Conservation (phyloP, 2,113 vertebrate species). For the Garra rufa region DNA sequence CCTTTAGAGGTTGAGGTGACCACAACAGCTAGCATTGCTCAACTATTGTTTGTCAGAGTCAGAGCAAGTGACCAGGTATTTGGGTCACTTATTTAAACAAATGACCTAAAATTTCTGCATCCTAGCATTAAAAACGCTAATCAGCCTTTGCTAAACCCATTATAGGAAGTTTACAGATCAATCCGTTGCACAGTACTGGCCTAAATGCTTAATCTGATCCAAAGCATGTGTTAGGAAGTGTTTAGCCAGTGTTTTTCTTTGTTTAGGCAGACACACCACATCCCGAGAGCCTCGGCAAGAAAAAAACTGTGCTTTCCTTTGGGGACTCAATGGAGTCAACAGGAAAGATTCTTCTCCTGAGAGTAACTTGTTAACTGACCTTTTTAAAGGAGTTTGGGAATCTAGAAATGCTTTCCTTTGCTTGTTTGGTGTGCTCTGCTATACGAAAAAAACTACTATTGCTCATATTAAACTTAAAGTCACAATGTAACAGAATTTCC, state of each 20-base stretch:
- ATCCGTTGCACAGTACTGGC: not conserved
- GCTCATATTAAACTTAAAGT: not conserved
- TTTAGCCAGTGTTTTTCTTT: not conserved
- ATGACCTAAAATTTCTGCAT: not conserved
- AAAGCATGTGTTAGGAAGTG: slow-evolving; percentile 1
- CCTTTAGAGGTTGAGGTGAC: not conserved
- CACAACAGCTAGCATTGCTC: slow-evolving; percentile 15
- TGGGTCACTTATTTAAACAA: slow-evolving; percentile 18
- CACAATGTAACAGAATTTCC: not conserved
- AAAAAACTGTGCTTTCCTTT: not conserved
- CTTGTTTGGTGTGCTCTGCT: not conserved
- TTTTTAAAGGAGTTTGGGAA: not conserved
- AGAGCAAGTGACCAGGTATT: not conserved
- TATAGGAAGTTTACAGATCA: not conserved
- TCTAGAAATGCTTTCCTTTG: not conserved
- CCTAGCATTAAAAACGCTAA: slow-evolving; percentile 11
- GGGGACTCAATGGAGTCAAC: not conserved
- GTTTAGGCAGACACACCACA: slow-evolving; percentile 28
- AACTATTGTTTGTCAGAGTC: not conserved
- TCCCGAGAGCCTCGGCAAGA: slow-evolving; percentile 6
- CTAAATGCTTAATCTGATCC: slow-evolving; percentile 20
- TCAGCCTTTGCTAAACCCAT: slow-evolving; percentile 9
- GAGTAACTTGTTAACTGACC: not conserved
- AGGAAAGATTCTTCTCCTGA: not conserved
- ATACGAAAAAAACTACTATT: not conserved